Conservation (phyloP, 2,888 invertebrate genomes). For the Allophyes oxyacanthae region DNA sequence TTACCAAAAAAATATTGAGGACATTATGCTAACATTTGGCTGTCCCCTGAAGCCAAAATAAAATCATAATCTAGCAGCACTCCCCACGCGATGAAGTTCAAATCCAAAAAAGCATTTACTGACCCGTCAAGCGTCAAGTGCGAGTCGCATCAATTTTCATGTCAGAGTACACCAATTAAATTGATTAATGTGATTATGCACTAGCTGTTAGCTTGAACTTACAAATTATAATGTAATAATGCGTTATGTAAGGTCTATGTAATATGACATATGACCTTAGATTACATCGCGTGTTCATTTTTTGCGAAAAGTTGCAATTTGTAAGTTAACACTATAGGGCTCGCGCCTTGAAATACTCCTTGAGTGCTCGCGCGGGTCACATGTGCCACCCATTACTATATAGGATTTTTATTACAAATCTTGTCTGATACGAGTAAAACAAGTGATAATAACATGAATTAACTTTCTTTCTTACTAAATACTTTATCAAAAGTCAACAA, state of each 20-base stretch:
- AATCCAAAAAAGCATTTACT: slow-evolving; percentile 9
- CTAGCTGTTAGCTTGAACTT: slow-evolving; percentile 30
- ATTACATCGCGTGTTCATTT: slow-evolving; percentile 33
- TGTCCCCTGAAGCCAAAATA: background rate
- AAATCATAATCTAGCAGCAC: background rate
- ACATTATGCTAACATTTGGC: too few relatives aligned
- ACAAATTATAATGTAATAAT: slow-evolving; percentile 33
- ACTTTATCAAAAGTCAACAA: too few relatives aligned
- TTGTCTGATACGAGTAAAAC: too few relatives aligned
- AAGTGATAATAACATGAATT: too few relatives aligned
- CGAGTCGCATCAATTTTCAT: slow-evolving; percentile 46
- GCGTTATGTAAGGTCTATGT: slow-evolving; percentile 40
- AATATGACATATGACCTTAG: slow-evolving; percentile 46
- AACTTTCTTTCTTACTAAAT: too few relatives aligned
- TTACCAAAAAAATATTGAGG: too few relatives aligned
- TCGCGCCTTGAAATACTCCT: too few relatives aligned
- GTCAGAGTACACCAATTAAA: slow-evolving; percentile 41
- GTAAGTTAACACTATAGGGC: too few relatives aligned
- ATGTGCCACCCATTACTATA: too few relatives aligned
- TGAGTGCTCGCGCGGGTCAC: too few relatives aligned
- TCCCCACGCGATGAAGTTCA: background rate
- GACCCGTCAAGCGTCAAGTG: slow-evolving; percentile 26
- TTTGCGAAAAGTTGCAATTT: slow-evolving; percentile 19
- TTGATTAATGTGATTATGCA: slow-evolving; percentile 49
- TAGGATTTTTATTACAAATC: too few relatives aligned